These are phyloP conservation scores for Barypeithes pellucidus DNA, from an alignment of 2,888 invertebrate genomes.

Conservation along the genomic window DNA sequence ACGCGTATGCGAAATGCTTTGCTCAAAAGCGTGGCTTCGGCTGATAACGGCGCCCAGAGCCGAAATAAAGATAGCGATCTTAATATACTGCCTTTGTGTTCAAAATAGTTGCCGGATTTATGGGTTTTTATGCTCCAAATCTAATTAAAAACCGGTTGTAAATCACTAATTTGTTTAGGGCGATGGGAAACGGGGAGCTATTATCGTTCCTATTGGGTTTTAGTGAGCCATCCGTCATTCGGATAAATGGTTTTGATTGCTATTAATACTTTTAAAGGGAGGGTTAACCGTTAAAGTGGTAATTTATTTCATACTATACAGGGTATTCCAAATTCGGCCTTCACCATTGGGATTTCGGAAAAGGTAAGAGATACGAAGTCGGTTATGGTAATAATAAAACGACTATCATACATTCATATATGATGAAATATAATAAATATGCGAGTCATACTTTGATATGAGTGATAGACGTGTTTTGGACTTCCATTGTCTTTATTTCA, in stretches of 20 bases:
- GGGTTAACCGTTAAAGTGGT: background rate
- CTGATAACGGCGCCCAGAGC: conserved; percentile 51
- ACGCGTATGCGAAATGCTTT: conserved; percentile 36
- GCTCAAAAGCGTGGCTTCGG: conserved; percentile 41
- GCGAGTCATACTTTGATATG: background rate
- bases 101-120: conserved; percentile 57
- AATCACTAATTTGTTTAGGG: conserved; percentile 51
- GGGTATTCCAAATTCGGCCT: too few species aligned
- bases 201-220: conserved; percentile 30
- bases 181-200: conserved; percentile 14
- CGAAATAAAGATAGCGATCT: conserved; percentile 59
- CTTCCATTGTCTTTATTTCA: too few species aligned
- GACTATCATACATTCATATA: background rate
- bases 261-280: conserved; percentile 8
- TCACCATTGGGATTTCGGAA: too few species aligned
- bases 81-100: conserved; percentile 62
- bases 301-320: background rate
- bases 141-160: conserved; percentile 51
- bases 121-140: conserved; percentile 49
- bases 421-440: too few species aligned
- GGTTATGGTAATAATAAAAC: background rate
- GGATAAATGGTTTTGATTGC: conserved; percentile 18
- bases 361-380: too few species aligned
- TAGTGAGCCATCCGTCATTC: conserved; percentile 29
- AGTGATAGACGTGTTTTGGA: too few species aligned